Evolutionary conservation across 2,113 vertebrate species (phyloP).

Genomic region (Coptodon rendalli): DNA sequence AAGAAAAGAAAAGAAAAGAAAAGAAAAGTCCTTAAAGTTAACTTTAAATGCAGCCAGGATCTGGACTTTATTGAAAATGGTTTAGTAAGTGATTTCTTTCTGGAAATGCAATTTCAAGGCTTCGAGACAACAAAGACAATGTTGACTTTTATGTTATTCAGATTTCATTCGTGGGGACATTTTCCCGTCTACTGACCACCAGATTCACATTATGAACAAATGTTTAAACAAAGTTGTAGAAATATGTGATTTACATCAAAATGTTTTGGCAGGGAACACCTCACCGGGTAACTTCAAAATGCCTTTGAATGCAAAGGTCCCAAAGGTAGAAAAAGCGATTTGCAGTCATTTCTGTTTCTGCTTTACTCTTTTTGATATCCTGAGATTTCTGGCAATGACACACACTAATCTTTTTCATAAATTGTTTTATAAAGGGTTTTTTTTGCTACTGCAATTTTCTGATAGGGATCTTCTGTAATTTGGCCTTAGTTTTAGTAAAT

Average conservation of each 20-base stretch:
- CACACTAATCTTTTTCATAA: not conserved
- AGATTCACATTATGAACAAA: not conserved
- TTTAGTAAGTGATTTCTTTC: not conserved
- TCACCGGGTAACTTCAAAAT: not conserved
- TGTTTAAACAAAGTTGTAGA: not conserved
- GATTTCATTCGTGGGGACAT: not conserved
- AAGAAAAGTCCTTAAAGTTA: not conserved
- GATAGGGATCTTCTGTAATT: not conserved
- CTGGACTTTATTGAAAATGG: not conserved
- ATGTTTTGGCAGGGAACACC: not conserved
- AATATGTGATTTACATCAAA: not conserved
- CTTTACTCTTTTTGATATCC: not conserved
- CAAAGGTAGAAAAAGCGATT: not conserved
- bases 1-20: not conserved
- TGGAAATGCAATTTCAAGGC: not conserved
- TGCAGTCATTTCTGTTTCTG: not conserved
- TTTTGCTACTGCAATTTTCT: not conserved
- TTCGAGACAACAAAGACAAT: not conserved
- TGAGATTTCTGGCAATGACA: not conserved
- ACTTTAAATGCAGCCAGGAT: not conserved
- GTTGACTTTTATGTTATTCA: not conserved
- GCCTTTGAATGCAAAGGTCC: not conserved
- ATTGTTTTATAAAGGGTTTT: not conserved
- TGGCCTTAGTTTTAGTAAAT: not conserved
- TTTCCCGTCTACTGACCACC: not conserved